Evolutionary conservation across 2,113 vertebrate genomes (phyloP), one percentile per base, ranked within the genome.

Genomic region (Plotosus lineatus): DNA sequence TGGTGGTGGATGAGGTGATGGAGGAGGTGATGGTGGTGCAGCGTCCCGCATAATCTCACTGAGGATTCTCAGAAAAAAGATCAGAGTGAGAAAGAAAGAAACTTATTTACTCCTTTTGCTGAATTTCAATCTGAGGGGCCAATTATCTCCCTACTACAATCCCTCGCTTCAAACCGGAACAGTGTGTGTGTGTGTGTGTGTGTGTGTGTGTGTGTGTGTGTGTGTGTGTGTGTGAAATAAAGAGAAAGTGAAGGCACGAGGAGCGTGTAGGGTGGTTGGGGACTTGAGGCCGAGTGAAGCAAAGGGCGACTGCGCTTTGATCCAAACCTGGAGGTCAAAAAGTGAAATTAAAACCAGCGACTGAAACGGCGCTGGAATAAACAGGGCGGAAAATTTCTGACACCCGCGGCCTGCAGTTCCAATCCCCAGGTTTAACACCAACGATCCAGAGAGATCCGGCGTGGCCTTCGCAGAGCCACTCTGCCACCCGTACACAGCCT

Each of bases 61-160:
- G 65, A 55, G 56, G 77, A 17, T 71, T 61, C 58, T 73, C 28
- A 68, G 23, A 50, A 33, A 56, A 78, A 40, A 19, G 74, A 71
- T 42, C 11, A 55, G 42, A 66, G 46, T 66, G n/a, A 38, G 60
- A 56, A 53, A 58, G 36, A 28, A 78, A 51, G 33, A 65, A 40
- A 66, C 33, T 33, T 60, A 80, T 80, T 80, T 83, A 79, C 63
- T 75, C 75, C 58, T 82, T 83, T 73, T 79, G 56, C 60, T 63
- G 85, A 79, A 84, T 84, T 83, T 82, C 61, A 86, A 83, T 81
- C 72, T 63, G 74, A 84, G 36, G 69, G 83, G 53, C 83, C 55
- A 85, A 85, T 85, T 78, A 85, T 83, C 73, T 77, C 55, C 42
- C n/a, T 19, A 44, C 46, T 63, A 60, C 58, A 55, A 65, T 77